Conservation (phyloP, 2,113 vertebrate genomes). For the Nestor notabilis region DNA sequence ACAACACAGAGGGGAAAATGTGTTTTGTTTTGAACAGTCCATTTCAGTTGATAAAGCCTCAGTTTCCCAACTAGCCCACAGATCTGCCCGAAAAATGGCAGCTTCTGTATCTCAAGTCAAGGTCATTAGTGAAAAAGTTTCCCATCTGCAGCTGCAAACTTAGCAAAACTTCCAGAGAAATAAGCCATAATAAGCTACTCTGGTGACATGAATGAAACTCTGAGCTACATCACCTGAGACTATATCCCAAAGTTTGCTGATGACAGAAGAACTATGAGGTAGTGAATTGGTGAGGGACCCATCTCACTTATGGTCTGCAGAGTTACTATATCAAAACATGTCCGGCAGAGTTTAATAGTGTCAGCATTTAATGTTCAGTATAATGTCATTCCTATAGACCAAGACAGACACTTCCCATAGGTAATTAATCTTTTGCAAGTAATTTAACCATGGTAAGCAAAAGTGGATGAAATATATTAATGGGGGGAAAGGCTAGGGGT, state of each 20-base stretch:
- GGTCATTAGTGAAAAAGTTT: neutral
- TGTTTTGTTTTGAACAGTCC: neutral
- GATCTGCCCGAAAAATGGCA: neutral
- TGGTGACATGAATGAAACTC: neutral
- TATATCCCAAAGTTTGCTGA: conserved; percentile 25
- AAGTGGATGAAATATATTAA: conserved; percentile 62
- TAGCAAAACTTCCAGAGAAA: conserved; percentile 29
- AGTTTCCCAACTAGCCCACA: neutral
- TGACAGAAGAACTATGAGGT: conserved; percentile 63
- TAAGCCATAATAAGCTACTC: neutral
- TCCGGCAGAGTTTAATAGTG: conserved; percentile 33
- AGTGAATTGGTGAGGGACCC: conserved; percentile 43
- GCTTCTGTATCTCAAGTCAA: neutral
- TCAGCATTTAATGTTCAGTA: conserved; percentile 40
- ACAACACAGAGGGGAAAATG: neutral
- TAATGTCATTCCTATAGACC: conserved; percentile 46
- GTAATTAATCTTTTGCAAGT: conserved; percentile 62
- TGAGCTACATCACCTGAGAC: neutral
- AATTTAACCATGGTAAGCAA: conserved; percentile 47
- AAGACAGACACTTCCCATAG: conserved; percentile 42
- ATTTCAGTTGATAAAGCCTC: neutral
- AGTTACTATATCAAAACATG: conserved; percentile 47
- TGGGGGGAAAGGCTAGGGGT: conserved; percentile 32
- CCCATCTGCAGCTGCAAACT: conserved; percentile 5
- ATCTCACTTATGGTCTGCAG: conserved; percentile 41